Conservation (phyloP, 2,113 vertebrate species). For the Eptesicus fuscus region DNA sequence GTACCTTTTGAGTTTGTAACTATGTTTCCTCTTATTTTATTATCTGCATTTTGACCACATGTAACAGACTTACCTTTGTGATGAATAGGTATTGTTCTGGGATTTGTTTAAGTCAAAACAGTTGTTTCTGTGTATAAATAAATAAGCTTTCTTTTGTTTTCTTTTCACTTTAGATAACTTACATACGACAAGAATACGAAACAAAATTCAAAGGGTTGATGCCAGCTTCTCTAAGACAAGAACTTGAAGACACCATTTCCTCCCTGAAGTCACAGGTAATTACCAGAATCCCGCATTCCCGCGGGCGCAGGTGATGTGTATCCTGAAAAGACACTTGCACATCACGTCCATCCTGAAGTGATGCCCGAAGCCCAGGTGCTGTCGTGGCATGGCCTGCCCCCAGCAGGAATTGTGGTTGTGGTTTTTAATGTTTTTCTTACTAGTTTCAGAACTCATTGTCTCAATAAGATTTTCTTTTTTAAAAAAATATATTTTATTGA, state of each 20-base stretch:
- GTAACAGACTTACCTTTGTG: not conserved
- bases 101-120: not conserved
- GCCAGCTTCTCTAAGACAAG: slow-evolving; percentile 88
- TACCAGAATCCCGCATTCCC: not conserved
- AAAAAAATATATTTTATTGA: too few relatives aligned
- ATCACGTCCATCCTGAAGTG: not conserved
- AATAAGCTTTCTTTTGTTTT: not conserved
- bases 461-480: slow-evolving; percentile 10
- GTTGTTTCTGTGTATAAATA: not conserved
- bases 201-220: slow-evolving; percentile 91
- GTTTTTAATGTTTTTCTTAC: not conserved
- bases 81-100: not conserved
- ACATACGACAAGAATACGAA: slow-evolving; percentile 90
- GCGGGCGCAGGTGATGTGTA: not conserved
- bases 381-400: not conserved
- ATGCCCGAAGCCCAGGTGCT: not conserved
- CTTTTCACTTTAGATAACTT: slow-evolving; percentile 85
- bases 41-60: not conserved
- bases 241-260: slow-evolving; percentile 94
- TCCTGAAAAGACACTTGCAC: not conserved
- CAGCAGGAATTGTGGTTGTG: not conserved
- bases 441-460: not conserved
- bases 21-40: not conserved
- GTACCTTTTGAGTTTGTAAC: not conserved
- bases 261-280: slow-evolving; percentile 96